These are phyloP conservation scores for Leptinotarsa texana DNA, from an alignment of 1,140 invertebrate genomes.

Conservation along the genomic window DNA sequence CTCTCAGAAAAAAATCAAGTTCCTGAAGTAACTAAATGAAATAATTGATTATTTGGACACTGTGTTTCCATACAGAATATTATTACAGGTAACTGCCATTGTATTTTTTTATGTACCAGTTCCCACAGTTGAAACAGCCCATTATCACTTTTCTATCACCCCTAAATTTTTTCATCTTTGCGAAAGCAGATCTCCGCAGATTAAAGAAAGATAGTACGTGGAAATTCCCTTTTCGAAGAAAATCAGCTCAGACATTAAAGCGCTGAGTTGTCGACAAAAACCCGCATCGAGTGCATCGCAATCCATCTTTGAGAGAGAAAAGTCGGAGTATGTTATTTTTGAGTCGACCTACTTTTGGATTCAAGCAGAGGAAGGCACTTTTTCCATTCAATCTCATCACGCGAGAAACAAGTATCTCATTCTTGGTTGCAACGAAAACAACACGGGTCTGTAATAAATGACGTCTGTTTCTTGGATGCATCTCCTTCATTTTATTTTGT, in stretches of 20 bases:
- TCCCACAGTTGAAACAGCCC: too few species aligned
- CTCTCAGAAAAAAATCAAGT: too few species aligned
- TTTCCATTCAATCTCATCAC: constrained; percentile 18
- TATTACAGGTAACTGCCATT: too few species aligned
- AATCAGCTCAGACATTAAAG: background rate
- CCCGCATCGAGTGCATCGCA: background rate
- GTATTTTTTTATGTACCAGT: too few species aligned
- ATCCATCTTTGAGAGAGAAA: constrained; percentile 16
- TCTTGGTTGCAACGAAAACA: background rate
- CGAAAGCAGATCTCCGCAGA: too few species aligned
- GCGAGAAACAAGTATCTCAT: background rate
- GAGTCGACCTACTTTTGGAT: constrained; percentile 12
- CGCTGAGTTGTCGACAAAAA: background rate
- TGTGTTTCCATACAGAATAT: too few species aligned
- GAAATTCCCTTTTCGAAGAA: background rate
- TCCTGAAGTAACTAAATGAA: too few species aligned
- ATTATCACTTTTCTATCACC: too few species aligned
- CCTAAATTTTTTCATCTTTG: too few species aligned
- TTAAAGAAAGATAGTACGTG: too few species aligned
- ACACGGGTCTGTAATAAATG: constrained; percentile 18
- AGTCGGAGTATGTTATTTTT: constrained; percentile 4
- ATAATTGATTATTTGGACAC: too few species aligned
- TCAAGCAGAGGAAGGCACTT: constrained; percentile 1
- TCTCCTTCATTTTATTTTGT: constrained; percentile 21
- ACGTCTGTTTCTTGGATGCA: constrained; percentile 15